Evolutionary conservation across 1,140 invertebrate species (phyloP), one percentile per base, ranked within the genome.

Genomic region (Aphelinus certus): DNA sequence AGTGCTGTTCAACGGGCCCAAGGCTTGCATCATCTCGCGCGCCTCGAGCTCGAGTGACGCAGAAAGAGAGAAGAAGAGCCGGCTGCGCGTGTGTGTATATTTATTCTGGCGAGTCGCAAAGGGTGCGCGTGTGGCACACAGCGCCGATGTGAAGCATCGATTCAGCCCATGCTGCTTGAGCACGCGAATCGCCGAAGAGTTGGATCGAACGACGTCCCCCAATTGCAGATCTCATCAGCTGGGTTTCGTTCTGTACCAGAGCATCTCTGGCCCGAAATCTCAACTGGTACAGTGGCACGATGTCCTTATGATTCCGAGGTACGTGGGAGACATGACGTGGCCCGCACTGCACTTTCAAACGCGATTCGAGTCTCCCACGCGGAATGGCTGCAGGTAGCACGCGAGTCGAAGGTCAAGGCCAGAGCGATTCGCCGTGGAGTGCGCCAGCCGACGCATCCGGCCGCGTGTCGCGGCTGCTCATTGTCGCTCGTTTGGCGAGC

Each of bases 251-350:
- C 26, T 26, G 26, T 26, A 26, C 26, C 26, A 26, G 26, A 26
- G 26, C 26, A 26, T 26, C 9, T 77, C 77, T 77, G 79, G 79
- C 76, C 79, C 78, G 51, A 53, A 9, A 9, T 9, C 9, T 4
- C 51, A 9, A 53, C 51, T 53, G 51, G 51, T 9, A 53, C 9
- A 6, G 51, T 9, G 51, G 26, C 26, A 53, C 51, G 51, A 4
- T 4, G 4, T 53, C 4, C 51, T 9, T 53, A 6, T 9, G 51
- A 53, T 9, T 53, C 4, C 51, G 51, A 53, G 51, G 4, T 53
- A 9, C 51, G 51, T 4, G 4, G 51, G 51, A 9, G 4, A 6
- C 51, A 4, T 4, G 4, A 9, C 51, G 51, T 53, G 51, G 4
- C 51, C 4, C 51, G 51, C 51, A 4, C 4, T 4, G 51, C 51